Percentiles rank a stretch among this genome's conserved stretches.
phyloP scores from a whole-genome alignment of 1,140 invertebrate genomes.

The Ostrea edulis region DNA sequence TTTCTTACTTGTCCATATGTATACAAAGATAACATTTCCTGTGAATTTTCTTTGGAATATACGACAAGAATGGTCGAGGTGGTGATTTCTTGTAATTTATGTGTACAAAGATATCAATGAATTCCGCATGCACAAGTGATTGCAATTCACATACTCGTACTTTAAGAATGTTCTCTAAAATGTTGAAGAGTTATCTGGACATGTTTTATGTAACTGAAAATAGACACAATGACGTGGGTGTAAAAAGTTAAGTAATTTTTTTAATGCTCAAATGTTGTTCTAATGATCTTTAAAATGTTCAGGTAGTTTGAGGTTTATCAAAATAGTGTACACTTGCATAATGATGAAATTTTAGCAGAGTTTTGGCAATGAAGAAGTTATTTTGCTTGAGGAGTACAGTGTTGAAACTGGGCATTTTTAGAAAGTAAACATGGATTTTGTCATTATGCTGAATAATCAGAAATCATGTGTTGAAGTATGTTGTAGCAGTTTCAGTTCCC shows the following conservation, averaged over 20 bases:
- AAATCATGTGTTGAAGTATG: neutral
- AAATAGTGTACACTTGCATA: neutral
- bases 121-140: neutral
- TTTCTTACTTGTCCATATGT: no score
- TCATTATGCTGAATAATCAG: neutral
- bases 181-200: neutral
- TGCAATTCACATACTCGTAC: neutral
- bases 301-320: constrained; percentile 11
- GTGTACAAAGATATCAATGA: no score
- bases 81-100: no score
- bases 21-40: no score
- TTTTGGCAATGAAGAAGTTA: neutral
- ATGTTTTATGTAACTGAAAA: constrained; percentile 17
- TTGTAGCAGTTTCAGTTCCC: neutral
- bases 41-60: no score
- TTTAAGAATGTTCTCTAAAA: neutral
- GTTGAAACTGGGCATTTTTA: neutral
- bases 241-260: constrained; percentile 23
- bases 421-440: neutral
- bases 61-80: no score
- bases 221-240: constrained; percentile 1
- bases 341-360: neutral
- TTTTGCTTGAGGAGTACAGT: neutral
- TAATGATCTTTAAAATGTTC: neutral
- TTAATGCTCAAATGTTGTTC: constrained; percentile 30